Percentiles rank a stretch among this genome's conserved stretches.
phyloP scores from a whole-genome alignment of 2,113 vertebrate genomes.

The Gambusia holbrooki region DNA sequence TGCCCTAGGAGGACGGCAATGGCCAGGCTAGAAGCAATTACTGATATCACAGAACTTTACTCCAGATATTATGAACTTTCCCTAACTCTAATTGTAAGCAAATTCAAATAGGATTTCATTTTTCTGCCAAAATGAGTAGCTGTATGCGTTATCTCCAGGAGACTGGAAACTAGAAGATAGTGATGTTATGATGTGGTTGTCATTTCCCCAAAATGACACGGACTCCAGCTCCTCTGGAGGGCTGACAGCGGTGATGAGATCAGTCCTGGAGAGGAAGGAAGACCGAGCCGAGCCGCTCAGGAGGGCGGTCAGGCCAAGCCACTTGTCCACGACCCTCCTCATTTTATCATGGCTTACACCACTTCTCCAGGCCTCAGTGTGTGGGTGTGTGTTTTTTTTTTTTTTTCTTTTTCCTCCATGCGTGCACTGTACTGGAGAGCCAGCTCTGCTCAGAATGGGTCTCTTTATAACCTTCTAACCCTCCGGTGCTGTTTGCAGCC shows the following conservation, averaged over 20 bases:
- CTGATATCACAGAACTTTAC: background rate
- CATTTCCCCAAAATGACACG: slow-evolving; percentile 23
- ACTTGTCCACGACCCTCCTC: slow-evolving; percentile 63
- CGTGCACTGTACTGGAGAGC: slow-evolving; percentile 52
- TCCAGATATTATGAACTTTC: background rate
- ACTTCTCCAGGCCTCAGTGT: slow-evolving; percentile 62
- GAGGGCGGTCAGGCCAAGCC: slow-evolving; percentile 47
- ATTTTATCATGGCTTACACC: slow-evolving; percentile 53
- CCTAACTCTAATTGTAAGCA: background rate
- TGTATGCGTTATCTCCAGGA: slow-evolving; percentile 17
- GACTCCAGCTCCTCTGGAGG: slow-evolving; percentile 11
- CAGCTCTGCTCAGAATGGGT: slow-evolving; percentile 63
- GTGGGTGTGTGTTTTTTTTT: slow-evolving; percentile 55
- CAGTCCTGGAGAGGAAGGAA: slow-evolving; percentile 19
- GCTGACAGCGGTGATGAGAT: slow-evolving; percentile 14
- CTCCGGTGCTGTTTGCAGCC: slow-evolving; percentile 75
- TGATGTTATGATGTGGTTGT: slow-evolving; percentile 11
- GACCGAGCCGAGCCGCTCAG: slow-evolving; percentile 36
- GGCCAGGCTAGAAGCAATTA: no score
- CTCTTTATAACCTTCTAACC: slow-evolving; percentile 76
- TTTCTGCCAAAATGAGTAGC: slow-evolving; percentile 1
- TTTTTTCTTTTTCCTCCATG: slow-evolving; percentile 46
- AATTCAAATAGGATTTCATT: background rate
- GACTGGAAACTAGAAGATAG: slow-evolving; percentile 29
- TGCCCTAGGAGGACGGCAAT: no score